Percentiles rank a stretch among this genome's conserved stretches.
phyloP scores from a whole-genome alignment of 2,797 vertebrate species.

The Melopsittacus undulatus region DNA sequence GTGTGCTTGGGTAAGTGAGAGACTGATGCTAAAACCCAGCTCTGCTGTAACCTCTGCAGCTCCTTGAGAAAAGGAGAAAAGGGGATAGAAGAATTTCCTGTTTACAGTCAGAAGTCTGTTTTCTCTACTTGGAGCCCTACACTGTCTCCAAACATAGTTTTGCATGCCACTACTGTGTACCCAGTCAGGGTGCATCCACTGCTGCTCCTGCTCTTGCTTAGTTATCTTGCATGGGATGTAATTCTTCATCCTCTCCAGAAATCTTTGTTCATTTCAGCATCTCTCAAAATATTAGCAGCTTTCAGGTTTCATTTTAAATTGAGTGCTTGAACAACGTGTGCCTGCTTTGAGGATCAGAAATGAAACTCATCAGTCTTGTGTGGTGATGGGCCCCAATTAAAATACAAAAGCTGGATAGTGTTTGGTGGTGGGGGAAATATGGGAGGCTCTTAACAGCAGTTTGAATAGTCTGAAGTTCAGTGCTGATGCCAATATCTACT shows the following conservation, averaged over 20 bases:
- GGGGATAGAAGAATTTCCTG: neutral
- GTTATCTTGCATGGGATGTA: neutral
- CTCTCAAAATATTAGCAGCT: neutral
- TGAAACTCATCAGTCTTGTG: neutral
- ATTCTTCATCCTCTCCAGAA: neutral
- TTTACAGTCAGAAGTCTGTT: neutral
- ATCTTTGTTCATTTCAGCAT: neutral
- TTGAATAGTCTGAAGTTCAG: neutral
- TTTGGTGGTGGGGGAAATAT: neutral
- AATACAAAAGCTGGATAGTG: neutral
- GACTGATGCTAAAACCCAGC: neutral
- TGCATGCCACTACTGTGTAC: neutral
- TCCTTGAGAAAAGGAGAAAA: neutral
- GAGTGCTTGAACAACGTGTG: rapidly evolving
- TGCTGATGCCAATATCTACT: neutral
- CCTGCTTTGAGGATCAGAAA: neutral
- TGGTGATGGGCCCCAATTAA: neutral
- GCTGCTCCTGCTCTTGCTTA: neutral
- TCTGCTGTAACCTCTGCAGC: neutral
- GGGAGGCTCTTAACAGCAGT: neutral
- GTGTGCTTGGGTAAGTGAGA: neutral
- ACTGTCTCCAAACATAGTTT: neutral
- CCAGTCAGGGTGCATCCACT: rapidly evolving
- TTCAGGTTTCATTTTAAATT: neutral
- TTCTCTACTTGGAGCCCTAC: neutral